Evolutionary conservation across 2,888 invertebrate genomes (phyloP), one percentile per base, ranked within the genome.

Genomic region (Drosophila nr. perissopoda): DNA sequence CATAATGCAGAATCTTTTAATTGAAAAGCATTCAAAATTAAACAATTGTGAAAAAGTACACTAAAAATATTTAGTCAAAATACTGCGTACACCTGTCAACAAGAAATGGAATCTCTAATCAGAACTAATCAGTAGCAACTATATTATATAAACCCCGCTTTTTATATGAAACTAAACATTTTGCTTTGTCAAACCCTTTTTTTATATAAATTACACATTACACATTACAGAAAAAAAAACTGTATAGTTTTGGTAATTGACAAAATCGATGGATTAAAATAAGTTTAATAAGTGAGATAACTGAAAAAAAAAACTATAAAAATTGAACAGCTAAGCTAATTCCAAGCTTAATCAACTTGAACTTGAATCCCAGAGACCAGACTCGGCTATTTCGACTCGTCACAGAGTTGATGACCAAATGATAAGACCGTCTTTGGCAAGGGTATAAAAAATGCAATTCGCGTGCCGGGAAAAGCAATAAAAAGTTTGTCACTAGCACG

Each of bases 401-500:
- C 21, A 8, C 46, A 46, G 21, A 21, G 7, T 46, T 4, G 46
- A 8, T 4, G 46, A 46, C 46, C 21, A 31, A 36, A 3, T 27
- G 29, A 11, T 13, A 51, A 51, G 11, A 49, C 21, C 27, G 18
- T 21, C 16, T 21, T 29, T 52, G 7, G 52, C 52, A n/a, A 52
- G 52, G 52, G 31, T 31, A 33, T 33, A 7, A 8, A 52, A 33
- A 33, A 46, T 52, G 31, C 18, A n/a, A 21, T 72, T 76, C 63
- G 73, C 80, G 58, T 82, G 76, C 46, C 56, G 49, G 62, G 62
- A 53, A 78, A 69, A 70, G 76, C 72, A 76, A 79, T 71, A 77
- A 68, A 46, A 68, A 74, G 52, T 65, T 82, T 62, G 56, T 61
- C 62, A 46, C 49, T 54, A 13, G 25, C 65, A 40, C 54, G 27